Evolutionary conservation across 1,140 invertebrate species (phyloP), one percentile per base, ranked within the genome.

Genomic region (Heliothis virescens): DNA sequence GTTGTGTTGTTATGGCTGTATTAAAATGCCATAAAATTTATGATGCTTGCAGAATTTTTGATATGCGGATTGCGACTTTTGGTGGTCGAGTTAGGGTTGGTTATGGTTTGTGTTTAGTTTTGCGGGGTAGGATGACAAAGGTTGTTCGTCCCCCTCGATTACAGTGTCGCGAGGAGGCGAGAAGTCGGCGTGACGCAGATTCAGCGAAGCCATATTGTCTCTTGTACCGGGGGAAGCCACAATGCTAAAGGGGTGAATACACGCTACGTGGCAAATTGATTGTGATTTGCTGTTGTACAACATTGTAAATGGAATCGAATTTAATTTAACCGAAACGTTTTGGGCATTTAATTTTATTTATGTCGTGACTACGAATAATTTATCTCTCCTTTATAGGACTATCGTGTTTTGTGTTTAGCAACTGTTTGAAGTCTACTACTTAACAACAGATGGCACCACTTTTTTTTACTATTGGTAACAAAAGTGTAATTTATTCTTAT

Each of bases 1-100:
- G 92, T 92, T 90, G 88, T 89, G 90, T 90, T 92, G 89, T 93
- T 94, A 94, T 90, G 90, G 92, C 92, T 91, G 90, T 93, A 94
- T 94, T 92, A 94, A 93, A 94, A 87, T 87, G 89, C 88, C 88
- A 94, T 94, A 92, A 94, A 94, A 93, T 93, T 93, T 94, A 94
- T 94, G 90, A 91, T 84, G 90, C 92, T 91, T 92, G 89, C 91
- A 83, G 83, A 89, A 83, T 82, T 84, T 60, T 52, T 34, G 60
- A 2, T 7, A 34, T 9, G 16, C 1, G n/a, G 48, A 52, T 48
- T 65, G 7, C 65, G 7, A 29, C 59, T 55, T 76, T 62, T 53
- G 21, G 0, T 0, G 7, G 0, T 12, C 7, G 9, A 0, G 0
- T 21, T 85, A 87, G 65, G 65, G 73, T 83, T 74, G 11, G 73